A percentile compares a stretch with the other conserved stretches of the same genome.
Evolutionary conservation across 1,140 invertebrate species (phyloP).

Genomic region (Cecropterus lyciades): DNA sequence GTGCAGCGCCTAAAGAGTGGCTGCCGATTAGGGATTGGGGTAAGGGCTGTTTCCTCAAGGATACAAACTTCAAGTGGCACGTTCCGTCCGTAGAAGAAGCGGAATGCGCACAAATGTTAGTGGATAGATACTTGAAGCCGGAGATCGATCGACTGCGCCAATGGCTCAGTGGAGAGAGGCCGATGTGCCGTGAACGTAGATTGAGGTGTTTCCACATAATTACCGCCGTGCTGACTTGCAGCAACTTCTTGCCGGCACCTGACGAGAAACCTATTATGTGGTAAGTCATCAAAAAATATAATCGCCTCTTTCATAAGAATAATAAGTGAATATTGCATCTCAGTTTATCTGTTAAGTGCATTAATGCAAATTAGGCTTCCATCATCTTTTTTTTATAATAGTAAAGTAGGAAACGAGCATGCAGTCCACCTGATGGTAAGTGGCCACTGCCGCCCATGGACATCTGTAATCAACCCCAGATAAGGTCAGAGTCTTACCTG

Average conservation of each 20-base stretch:
- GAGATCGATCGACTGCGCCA: constrained; percentile 55
- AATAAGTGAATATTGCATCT: neutral
- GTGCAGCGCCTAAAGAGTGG: constrained; percentile 88
- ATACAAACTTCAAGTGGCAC: constrained; percentile 91
- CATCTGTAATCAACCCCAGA: too few species aligned
- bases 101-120: constrained; percentile 86
- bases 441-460: too few species aligned
- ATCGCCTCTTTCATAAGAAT: neutral
- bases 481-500: too few species aligned
- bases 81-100: constrained; percentile 89
- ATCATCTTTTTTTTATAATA: too few species aligned
- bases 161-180: constrained; percentile 60
- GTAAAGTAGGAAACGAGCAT: too few species aligned
- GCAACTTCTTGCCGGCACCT: constrained; percentile 60
- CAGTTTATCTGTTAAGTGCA: too few species aligned
- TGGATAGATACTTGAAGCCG: constrained; percentile 87
- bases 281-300: constrained; percentile 52
- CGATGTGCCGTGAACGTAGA: constrained; percentile 62
- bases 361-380: too few species aligned
- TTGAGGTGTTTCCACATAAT: constrained; percentile 65
- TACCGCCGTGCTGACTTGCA: constrained; percentile 53
- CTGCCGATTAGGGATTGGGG: constrained; percentile 95
- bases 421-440: too few species aligned
- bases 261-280: constrained; percentile 56
- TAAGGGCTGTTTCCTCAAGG: constrained; percentile 86